Percentiles rank a stretch among this genome's conserved stretches.
These are phyloP conservation scores for Arenaria interpres DNA, from an alignment of 2,113 vertebrate species.

Conservation along the genomic window DNA sequence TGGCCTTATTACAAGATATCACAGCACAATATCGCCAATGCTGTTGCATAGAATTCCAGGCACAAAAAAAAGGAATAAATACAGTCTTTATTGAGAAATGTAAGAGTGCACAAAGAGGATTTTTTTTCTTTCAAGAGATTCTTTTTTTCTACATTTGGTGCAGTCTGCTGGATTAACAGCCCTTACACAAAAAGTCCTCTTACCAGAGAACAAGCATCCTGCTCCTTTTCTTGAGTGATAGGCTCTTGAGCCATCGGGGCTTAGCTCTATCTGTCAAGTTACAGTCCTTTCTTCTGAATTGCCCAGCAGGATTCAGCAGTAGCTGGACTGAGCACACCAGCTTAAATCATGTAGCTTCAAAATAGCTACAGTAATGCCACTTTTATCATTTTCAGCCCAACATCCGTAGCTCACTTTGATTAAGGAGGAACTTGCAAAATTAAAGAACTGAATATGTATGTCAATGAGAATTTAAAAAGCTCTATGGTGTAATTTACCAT, in stretches of 20 bases:
- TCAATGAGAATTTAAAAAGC: background rate
- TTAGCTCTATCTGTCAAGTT: conserved; percentile 3
- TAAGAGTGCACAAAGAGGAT: background rate
- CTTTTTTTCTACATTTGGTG: background rate
- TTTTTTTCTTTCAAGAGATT: background rate
- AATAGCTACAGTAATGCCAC: background rate
- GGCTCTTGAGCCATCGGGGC: background rate
- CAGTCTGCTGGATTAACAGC: background rate
- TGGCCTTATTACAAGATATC: conserved; percentile 8
- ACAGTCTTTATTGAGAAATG: background rate
- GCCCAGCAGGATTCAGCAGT: background rate
- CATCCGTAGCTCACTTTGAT: background rate
- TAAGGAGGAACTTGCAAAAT: conserved; percentile 7
- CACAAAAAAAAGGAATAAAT: background rate
- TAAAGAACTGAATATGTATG: background rate
- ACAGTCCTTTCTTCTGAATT: background rate
- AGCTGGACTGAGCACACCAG: background rate
- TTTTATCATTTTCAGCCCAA: background rate
- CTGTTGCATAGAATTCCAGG: background rate
- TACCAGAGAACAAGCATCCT: background rate
- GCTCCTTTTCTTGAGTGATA: background rate
- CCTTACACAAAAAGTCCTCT: background rate
- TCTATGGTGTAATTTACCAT: background rate
- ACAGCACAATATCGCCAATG: background rate
- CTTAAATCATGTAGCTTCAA: background rate